phyloP scores from a whole-genome alignment of 2,113 vertebrate species.

The Monarcha castaneiventris region DNA sequence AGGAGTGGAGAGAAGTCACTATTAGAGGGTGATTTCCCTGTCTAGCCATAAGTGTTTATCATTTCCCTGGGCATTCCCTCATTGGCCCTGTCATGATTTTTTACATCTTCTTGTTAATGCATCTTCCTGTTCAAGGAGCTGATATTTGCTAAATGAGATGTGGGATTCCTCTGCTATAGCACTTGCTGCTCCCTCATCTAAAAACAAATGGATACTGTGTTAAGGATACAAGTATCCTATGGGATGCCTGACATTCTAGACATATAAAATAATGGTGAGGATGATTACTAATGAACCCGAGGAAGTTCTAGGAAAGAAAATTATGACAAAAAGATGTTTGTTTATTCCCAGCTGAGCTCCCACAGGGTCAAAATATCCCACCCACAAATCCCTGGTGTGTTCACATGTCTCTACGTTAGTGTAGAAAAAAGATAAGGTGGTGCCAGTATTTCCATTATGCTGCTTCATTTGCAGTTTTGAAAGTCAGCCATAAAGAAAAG shows the following conservation, averaged over 20 bases:
- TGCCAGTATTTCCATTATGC: constrained; percentile 39
- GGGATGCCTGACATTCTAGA: background rate
- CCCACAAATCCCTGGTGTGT: background rate
- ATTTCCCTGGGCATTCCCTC: background rate
- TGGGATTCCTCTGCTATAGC: background rate
- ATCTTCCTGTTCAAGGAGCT: background rate
- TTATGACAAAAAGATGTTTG: background rate
- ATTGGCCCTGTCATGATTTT: background rate
- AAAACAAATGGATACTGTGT: background rate
- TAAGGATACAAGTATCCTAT: background rate
- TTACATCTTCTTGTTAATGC: background rate
- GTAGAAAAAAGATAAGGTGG: constrained; percentile 20
- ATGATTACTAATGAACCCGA: background rate
- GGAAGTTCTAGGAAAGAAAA: background rate
- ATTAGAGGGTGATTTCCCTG: background rate
- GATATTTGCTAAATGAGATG: background rate
- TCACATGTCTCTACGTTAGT: background rate
- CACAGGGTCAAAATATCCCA: background rate
- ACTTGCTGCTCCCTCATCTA: background rate
- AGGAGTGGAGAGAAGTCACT: background rate
- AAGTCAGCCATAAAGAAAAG: constrained; percentile 39
- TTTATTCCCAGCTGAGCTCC: background rate
- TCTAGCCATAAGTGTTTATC: background rate
- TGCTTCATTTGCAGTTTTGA: constrained; percentile 25
- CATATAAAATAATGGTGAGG: background rate